These are phyloP conservation scores for Takifugu flavidus DNA, from an alignment of 2,113 vertebrate genomes.

Conservation along the genomic window DNA sequence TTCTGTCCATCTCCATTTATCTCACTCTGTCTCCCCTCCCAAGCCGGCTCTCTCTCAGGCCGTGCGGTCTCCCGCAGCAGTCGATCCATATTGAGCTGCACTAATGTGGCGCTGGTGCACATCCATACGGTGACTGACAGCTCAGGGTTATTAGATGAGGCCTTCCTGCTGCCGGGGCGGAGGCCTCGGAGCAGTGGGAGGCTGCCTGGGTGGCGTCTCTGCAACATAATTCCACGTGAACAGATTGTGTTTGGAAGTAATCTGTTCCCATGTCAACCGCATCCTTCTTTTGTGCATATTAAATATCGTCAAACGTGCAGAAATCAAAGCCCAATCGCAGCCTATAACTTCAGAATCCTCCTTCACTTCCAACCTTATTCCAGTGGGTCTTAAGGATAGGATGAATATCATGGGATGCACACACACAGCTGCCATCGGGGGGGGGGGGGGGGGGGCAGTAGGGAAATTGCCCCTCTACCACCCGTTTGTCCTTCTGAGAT, in stretches of 20 bases:
- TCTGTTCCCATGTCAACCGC: too few species aligned
- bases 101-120: slow-evolving; percentile 40
- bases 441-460: too few species aligned
- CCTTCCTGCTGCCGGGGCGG: slow-evolving; percentile 17
- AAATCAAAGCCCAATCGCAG: too few species aligned
- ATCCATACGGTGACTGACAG: slow-evolving; percentile 55
- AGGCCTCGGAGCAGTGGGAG: slow-evolving; percentile 10
- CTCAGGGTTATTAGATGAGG: slow-evolving; percentile 38
- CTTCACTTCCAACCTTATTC: too few species aligned
- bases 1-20: slow-evolving; percentile 50
- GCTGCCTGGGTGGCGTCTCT: slow-evolving; percentile 4
- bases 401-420: too few species aligned
- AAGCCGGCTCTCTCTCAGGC: slow-evolving; percentile 7
- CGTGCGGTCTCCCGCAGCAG: slow-evolving; percentile 49
- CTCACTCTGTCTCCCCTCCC: slow-evolving; percentile 47
- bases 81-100: slow-evolving; percentile 52
- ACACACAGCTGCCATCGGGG: too few species aligned
- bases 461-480: too few species aligned
- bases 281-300: too few species aligned
- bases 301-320: too few species aligned
- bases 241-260: neutral
- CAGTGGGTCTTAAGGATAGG: too few species aligned
- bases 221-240: slow-evolving; percentile 4
- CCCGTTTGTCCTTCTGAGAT: too few species aligned
- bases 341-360: too few species aligned